Base-by-base conservation (phyloP, 1,140 invertebrate species). In the Listronotus oregonensis region DNA sequence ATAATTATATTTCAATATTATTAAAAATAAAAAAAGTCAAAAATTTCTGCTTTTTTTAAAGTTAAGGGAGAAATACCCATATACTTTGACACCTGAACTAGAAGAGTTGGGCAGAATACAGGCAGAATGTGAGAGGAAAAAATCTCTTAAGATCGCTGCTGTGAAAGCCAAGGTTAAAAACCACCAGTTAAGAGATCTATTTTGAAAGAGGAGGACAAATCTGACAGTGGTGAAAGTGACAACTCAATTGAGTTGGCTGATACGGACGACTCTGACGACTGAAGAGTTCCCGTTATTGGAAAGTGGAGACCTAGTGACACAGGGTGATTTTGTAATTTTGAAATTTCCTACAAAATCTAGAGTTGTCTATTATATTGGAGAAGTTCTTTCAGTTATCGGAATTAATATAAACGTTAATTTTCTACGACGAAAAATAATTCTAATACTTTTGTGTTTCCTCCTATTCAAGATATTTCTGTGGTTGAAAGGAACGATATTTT, bases 131-230 rank as follows among this genome's bases (percentile, higher is more conserved):
- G 39, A 40, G n/a, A 40, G 39, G n/a, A 7, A 10, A 40, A 40
- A 40, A 40, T 40, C 39, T 40, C 10, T 40, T 40, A 40, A 40
- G 39, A 40, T 40, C 3, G n/a, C 10, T 40, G 39, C 10, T 40
- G 39, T 40, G 10, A 14, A 40, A 40, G 39, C 10, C n/a, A 40
- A 40, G 39, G 39, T 40, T 40, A 40, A 40, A 40, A 40, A 40
- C n/a, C n/a, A 40, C 39, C 39, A 40, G 39, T 40, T 14, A 40
- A 40, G 39, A 40, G 39, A 40, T 40, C 39, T 40, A 40, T 40
- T 40, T 40, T 40, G 39, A 40, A 14, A 10, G 39, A 40, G 10
- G 39, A 40, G 10, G 39, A 40, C n/a, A 40, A 2, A 40, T 40
- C 39, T 40, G 39, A 14, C 39, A 40, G 39, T 40, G 39, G 39